A percentile compares a stretch with the other conserved stretches of the same genome.
These are phyloP conservation scores for Dysidea cf. avara DNA, from an alignment of 37 sponge, comb jelly and placozoan genomes.

Conservation along the genomic window DNA sequence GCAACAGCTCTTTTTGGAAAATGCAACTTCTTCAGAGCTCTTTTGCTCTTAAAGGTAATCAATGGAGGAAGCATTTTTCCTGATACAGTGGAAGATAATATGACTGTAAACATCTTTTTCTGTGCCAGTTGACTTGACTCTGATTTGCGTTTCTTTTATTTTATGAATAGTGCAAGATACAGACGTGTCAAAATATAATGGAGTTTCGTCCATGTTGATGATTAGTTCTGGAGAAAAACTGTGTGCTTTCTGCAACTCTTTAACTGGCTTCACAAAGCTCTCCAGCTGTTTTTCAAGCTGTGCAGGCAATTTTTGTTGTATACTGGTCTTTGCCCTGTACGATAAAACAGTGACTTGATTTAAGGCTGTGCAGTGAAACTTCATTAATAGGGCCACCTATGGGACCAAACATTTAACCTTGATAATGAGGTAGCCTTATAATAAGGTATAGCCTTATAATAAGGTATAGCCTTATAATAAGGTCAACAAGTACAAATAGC, in stretches of 20 bases:
- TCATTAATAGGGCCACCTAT: no score
- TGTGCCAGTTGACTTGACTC: constrained; percentile 8
- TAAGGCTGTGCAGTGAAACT: no score
- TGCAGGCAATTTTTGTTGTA: constrained; percentile 21
- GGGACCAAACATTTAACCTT: no score
- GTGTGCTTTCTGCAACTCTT: background rate
- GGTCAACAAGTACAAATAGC: no score
- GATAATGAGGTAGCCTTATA: no score
- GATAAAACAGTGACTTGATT: no score
- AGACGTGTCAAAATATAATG: constrained; percentile 15
- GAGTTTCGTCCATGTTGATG: no score
- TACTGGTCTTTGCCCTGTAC: background rate
- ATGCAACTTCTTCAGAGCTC: no score
- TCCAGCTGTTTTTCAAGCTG: constrained; percentile 28
- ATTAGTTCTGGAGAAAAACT: no score
- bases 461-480: no score
- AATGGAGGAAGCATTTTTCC: constrained; percentile 18
- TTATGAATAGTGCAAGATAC: background rate
- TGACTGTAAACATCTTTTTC: constrained; percentile 12
- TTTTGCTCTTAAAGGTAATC: constrained; percentile 8
- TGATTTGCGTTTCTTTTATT: background rate
- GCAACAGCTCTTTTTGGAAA: no score
- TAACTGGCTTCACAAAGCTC: constrained; percentile 9
- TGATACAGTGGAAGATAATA: constrained; percentile 13
- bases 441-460: no score